Conservation (phyloP, 2,797 vertebrate species). For the Sparus aurata region DNA sequence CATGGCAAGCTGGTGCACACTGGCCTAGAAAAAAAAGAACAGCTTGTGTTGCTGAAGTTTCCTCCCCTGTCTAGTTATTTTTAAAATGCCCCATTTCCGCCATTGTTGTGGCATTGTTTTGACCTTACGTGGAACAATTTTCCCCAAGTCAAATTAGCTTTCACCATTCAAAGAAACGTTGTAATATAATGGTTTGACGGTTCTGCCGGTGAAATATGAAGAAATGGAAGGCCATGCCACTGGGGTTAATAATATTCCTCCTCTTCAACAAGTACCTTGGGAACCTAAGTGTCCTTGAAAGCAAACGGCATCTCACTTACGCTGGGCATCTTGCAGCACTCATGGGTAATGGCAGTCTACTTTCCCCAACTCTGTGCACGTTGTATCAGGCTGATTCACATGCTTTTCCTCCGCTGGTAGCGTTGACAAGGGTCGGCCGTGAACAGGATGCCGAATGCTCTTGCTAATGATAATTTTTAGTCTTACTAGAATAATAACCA, state of each 20-base stretch:
- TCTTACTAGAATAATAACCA: slow-evolving; percentile 46
- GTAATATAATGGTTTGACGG: slow-evolving; percentile 87
- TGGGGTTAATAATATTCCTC: slow-evolving; percentile 91
- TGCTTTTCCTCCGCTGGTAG: slow-evolving; percentile 32
- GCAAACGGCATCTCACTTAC: slow-evolving; percentile 82
- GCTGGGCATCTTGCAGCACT: slow-evolving; percentile 78
- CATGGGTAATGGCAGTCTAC: slow-evolving; percentile 75
- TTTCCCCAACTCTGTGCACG: slow-evolving; percentile 61
- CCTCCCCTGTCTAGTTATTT: slow-evolving; percentile 87
- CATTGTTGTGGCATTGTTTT: slow-evolving; percentile 90
- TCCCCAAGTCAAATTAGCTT: slow-evolving; percentile 90
- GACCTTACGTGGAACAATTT: slow-evolving; percentile 89
- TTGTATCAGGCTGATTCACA: slow-evolving; percentile 41
- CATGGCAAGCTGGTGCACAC: slow-evolving; percentile 80
- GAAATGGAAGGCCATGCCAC: slow-evolving; percentile 86
- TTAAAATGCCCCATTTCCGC: slow-evolving; percentile 90
- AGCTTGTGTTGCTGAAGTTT: slow-evolving; percentile 87
- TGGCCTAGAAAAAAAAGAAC: slow-evolving; percentile 88
- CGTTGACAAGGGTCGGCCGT: slow-evolving; percentile 35
- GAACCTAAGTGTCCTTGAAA: slow-evolving; percentile 89
- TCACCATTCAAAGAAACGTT: slow-evolving; percentile 85
- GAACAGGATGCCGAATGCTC: slow-evolving; percentile 37
- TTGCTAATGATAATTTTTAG: slow-evolving; percentile 33
- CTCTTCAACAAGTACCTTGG: slow-evolving; percentile 91
- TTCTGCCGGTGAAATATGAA: slow-evolving; percentile 84